Evolutionary conservation across 1,140 invertebrate genomes (phyloP), one percentile per base, ranked within the genome.

Genomic region (Harpegnathos saltator): DNA sequence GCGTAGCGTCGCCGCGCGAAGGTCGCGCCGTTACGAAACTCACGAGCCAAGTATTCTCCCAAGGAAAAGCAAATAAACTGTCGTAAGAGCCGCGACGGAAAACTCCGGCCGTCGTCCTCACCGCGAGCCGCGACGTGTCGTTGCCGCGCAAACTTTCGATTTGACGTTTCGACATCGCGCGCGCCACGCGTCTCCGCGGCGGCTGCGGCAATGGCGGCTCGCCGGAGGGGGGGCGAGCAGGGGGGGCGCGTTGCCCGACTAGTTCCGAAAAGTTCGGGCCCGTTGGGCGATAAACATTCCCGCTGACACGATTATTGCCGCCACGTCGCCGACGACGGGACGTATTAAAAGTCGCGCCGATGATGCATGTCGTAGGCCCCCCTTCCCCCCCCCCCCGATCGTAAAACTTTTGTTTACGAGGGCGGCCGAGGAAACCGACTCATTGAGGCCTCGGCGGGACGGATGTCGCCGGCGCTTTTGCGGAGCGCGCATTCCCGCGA

Each of bases 351-450:
- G 68, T 77, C 71, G 48, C 68, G 56, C 84, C 74, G 84, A 86
- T 83, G 84, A 84, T 80, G 72, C 69, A 63, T 26, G 58, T 63
- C 54, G 75, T 69, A 78, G 75, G 22, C 50, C 26, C 50, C n/a
- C n/a, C n/a, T n/a, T n/a, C n/a, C n/a, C n/a, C n/a, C n/a, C n/a
- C n/a, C n/a, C n/a, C 44, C 58, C 26, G 71, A 80, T 84, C 86
- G 86, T 87, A 86, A 88, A 88, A 86, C 73, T 83, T 78, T 87
- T 80, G 86, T 84, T 87, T 87, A 88, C 82, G 86, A 88, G 85
- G 48, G 24, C 85, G 56, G 50, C 73, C 85, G 56, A 56, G 73
- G 68, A 84, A 56, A 73, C 50, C 52, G 74, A 63, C 48, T 75
- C 83, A 80, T 80, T 81, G n/a, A 84, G 77, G 33, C 82, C 56